Conservation (phyloP, 2,888 invertebrate species). For the Periphyllus acericola region DNA sequence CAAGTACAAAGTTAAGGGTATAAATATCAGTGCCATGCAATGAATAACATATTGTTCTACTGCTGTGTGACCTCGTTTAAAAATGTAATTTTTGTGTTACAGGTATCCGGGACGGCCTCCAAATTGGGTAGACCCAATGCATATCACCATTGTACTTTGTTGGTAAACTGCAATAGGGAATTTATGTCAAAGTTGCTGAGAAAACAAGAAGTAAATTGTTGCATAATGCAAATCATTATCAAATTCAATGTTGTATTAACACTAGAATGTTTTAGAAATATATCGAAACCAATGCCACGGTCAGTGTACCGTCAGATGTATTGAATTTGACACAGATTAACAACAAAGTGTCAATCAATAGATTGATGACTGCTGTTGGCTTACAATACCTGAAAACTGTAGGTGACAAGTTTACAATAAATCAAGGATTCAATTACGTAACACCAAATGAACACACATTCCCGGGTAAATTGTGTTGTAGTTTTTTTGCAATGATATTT, state of each 20-base stretch:
- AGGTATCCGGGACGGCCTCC: constrained; percentile 96
- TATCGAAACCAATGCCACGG: constrained; percentile 86
- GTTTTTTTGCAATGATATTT: constrained; percentile 61
- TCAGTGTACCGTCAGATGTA: constrained; percentile 83
- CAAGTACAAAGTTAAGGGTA: constrained; percentile 76
- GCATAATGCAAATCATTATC: background rate
- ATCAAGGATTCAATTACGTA: constrained; percentile 85
- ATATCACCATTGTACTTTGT: constrained; percentile 97
- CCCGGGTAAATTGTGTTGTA: constrained; percentile 72
- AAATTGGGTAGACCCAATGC: constrained; percentile 87
- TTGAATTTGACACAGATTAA: constrained; percentile 84
- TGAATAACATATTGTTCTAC: constrained; percentile 7
- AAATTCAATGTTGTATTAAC: background rate
- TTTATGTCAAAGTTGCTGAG: constrained; percentile 78
- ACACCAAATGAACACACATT: constrained; percentile 91
- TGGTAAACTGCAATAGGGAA: constrained; percentile 85
- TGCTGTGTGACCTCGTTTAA: background rate
- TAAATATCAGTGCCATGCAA: constrained; percentile 64
- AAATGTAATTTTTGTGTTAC: constrained; percentile 55
- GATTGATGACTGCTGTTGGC: constrained; percentile 82
- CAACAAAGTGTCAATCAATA: constrained; percentile 76
- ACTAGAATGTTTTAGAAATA: constrained; percentile 72
- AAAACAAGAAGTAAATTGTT: constrained; percentile 77
- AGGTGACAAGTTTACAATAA: constrained; percentile 76
- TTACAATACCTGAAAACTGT: constrained; percentile 84